Evolutionary conservation across 2,113 vertebrate species (phyloP).

Genomic region (western clawed frog (Xenopus tropicalis)): UCB_Xtro_10.0 CM004447.2:131111001-131111500

Average conservation of each 20-base stretch:
- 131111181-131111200: constrained; percentile 28
- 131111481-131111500: too few relatives aligned
- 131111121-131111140: background rate
- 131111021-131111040: too few relatives aligned
- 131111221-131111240: constrained; percentile 14
- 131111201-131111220: constrained; percentile 8
- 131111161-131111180: constrained; percentile 7
- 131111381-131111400: too few relatives aligned
- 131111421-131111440: too few relatives aligned
- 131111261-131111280: background rate
- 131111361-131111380: background rate
- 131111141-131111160: constrained; percentile 5
- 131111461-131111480: too few relatives aligned
- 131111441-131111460: too few relatives aligned
- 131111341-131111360: background rate
- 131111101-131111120: background rate
- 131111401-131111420: too few relatives aligned
- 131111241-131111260: constrained; percentile 12
- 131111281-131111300: background rate
- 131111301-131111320: background rate
- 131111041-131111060: too few relatives aligned
- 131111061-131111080: too few relatives aligned
- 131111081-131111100: background rate
- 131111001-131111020: too few relatives aligned
- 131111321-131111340: background rate